Evolutionary conservation across 2,888 invertebrate species (phyloP), one percentile per base, ranked within the genome.

Genomic region (Quadroppia sp.): DNA sequence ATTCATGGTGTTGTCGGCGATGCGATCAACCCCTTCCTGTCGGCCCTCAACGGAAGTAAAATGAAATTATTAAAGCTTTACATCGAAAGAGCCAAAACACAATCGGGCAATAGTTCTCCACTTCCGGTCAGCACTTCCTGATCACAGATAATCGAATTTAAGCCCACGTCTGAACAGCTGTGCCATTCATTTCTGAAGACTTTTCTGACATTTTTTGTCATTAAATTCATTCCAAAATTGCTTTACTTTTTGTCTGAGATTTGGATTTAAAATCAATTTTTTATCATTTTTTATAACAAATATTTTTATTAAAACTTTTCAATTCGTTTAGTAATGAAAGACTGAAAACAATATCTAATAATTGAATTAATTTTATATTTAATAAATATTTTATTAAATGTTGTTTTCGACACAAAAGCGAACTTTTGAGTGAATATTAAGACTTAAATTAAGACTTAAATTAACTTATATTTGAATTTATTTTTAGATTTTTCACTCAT

Each of bases 1-100:
- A 87, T 97, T 79, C 92, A 97, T 80, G 87, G 90, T 81, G 89
- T 89, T 53, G 89, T 94, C 11, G 96, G 96, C 0, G 93, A 94
- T 81, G 91, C 90, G 32, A 87, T 96, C 82, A 81, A 84, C 80
- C 92, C 92, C 2, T 91, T 92, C 81, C 87, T 96, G 75, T 86
- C 87, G 56, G 87, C 88, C 61, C 86, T 98, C 73, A 90, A 90
- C 79, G 91, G 92, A 79, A 94, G 94, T 85, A 97, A 97, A 84
- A 80, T 82, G 80, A 90, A 94, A 78, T 86, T 94, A 74, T 84
- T 94, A 76, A 89, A 92, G 79, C 85, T 91, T 76, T 91, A 91
- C 82, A 90, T 90, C 79, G 87, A 88, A 81, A 84, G 89, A 79
- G 86, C 87, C 20, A 59, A 50, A 25, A 61, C 48, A 13, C 67